Evolutionary conservation across 1,140 invertebrate species (phyloP), one percentile per base, ranked within the genome.

Genomic region (Drosophila takahashii): DNA sequence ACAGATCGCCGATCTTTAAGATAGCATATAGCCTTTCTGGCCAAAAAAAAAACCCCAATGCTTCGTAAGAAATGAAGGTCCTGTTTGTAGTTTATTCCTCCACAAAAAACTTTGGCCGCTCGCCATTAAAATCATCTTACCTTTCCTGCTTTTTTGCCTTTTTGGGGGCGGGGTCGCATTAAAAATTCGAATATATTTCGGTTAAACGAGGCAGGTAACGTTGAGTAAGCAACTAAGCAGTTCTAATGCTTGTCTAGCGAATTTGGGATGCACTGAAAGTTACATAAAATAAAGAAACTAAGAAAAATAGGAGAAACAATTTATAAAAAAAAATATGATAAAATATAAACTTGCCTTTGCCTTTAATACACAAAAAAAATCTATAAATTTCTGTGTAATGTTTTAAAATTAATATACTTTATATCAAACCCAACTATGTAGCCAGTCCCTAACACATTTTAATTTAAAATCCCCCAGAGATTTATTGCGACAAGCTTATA

Each of bases 161-260:
- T 54, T 65, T 15, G 3, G 7, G 58, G 58, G 34, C 64, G 44
- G 32, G 44, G 79, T 57, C 51, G 45, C 72, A 83, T 78, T 81
- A 76, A 81, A 83, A 81, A 74, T 81, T 60, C 41, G 51, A 65
- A 67, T 67, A 65, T 36, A 67, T 67, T 67, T 67, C 64, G 64
- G 59, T 65, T 65, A 64, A 67, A 67, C 59, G 64, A 67, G 59
- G 59, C 64, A 67, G 64, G 45, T 65, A 64, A 67, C 60, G 36
- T 67, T 67, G 59, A 64, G 36, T 34, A 67, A 53, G 37, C 16
- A 54, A 29, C 56, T 64, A 62, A 27, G 37, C 11, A 22, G 3
- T n/a, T 42, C 34, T 15, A 22, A 36, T 18, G 15, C 27, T 29
- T 34, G 5, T 3, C 2, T n/a, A 65, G 13, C 39, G 51, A 71